Conservation (phyloP, 1,140 invertebrate genomes). For the Periplaneta americana region DNA sequence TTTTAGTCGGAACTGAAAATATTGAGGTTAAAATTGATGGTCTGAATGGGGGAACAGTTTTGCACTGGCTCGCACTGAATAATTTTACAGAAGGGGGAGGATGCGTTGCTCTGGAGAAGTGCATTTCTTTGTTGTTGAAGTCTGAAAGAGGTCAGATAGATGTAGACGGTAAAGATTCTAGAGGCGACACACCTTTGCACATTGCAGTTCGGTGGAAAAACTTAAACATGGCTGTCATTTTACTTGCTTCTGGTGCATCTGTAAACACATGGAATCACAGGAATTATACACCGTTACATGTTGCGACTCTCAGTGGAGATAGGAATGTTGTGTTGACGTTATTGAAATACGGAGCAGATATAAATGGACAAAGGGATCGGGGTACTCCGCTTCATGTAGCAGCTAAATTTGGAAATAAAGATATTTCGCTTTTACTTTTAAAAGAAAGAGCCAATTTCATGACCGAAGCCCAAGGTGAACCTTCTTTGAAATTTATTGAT, state of each 20-base stretch:
- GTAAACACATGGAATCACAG: background rate
- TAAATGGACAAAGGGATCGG: background rate
- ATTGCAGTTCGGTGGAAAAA: background rate
- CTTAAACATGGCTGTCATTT: background rate
- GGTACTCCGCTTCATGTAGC: background rate
- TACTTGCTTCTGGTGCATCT: background rate
- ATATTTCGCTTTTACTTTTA: too few species aligned
- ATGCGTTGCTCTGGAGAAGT: background rate
- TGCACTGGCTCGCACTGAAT: background rate
- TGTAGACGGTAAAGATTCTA: background rate
- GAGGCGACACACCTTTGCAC: background rate
- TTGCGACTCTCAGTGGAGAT: background rate
- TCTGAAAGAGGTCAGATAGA: background rate
- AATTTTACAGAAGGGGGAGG: background rate
- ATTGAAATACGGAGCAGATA: background rate
- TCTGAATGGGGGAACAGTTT: background rate
- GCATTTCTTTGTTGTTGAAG: background rate
- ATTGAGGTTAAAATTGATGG: background rate
- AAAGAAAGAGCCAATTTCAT: too few species aligned
- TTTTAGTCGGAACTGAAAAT: background rate
- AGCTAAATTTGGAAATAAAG: background rate
- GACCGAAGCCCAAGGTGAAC: too few species aligned
- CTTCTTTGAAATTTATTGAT: conserved; percentile 64
- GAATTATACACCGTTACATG: background rate
- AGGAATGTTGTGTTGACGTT: background rate